Conservation (phyloP, 1,140 invertebrate species). For the Bombus waltoni region DNA sequence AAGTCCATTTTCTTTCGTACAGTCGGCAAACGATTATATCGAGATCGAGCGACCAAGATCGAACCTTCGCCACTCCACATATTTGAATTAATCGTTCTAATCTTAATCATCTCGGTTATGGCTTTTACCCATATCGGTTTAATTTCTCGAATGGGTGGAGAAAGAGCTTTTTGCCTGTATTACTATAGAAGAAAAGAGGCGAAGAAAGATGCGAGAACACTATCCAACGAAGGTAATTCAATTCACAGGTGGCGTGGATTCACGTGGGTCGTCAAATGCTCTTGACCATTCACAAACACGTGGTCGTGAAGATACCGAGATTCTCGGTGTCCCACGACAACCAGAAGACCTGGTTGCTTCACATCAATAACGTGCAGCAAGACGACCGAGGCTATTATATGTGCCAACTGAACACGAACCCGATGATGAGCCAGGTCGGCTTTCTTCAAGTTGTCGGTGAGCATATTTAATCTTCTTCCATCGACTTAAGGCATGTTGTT, state of each 20-base stretch:
- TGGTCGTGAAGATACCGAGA: conserved; percentile 92
- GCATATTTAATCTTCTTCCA: conserved; percentile 73
- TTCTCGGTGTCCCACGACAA: conserved; percentile 95
- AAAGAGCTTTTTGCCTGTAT: too few species aligned
- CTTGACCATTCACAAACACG: conserved; percentile 94
- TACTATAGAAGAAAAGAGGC: too few species aligned
- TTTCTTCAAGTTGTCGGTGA: conserved; percentile 97
- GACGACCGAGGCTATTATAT: conserved; percentile 95
- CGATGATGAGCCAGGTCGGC: conserved; percentile 97
- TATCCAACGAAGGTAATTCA: not conserved
- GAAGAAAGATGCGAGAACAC: not conserved
- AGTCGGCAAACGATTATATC: too few species aligned
- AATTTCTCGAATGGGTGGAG: too few species aligned
- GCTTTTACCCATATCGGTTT: too few species aligned
- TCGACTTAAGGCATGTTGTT: not conserved
- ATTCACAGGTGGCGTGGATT: conserved; percentile 94
- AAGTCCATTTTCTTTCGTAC: too few species aligned
- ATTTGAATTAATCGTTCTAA: too few species aligned
- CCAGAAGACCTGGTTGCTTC: conserved; percentile 94
- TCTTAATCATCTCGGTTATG: too few species aligned
- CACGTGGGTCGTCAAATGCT: conserved; percentile 97
- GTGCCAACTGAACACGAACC: conserved; percentile 97
- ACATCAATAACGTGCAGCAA: conserved; percentile 93
- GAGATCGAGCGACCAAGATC: too few species aligned
- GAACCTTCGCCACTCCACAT: too few species aligned